Base-by-base conservation (phyloP, 2,113 vertebrate species). In the Nematolebias whitei region DNA sequence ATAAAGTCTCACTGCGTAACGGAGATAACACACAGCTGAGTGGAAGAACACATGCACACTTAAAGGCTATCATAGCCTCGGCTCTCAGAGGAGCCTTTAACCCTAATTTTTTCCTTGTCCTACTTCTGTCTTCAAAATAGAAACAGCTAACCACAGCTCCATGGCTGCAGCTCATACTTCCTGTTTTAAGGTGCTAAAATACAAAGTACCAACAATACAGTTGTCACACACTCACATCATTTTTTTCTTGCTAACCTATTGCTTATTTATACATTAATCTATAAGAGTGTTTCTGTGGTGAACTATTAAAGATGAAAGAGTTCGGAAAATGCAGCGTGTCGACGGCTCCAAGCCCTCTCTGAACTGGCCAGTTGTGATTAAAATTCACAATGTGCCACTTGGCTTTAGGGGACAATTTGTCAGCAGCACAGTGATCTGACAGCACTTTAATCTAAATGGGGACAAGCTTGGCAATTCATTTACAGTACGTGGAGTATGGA, bases 391-490 rank as follows among this genome's bases (percentile, higher is more conserved):
- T 51, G 51, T 82, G 82, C 65, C 35, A 82, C 87, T 82, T 48
- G 85, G 80, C 94, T 89, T 87, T 57, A 0, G 87, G 90, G 92
- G 87, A 92, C 91, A 91, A 94, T 95, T 95, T 94, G 93, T 95
- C 93, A 94, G 90, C 87, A 50, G 71, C 67, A 45, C 54, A 83
- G 86, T 88, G 88, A 70, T 76, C 81, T 95, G 95, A 95, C 94
- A 96, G 94, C 91, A 73, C 81, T 93, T 93, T 91, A 92, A 94
- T 93, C 94, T 70, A 52, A 90, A 75, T 52, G 90, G 90, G 93
- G 85, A 90, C 88, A 85, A 71, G 44, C 88, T 44, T 88, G 87
- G 84, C 88, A 89, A 85, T 95, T 94, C 92, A 94, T 95, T 94
- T 94, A 91, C 93, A 87, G 85, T 86, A 65, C 54, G 58, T 91